Evolutionary conservation across 2,888 invertebrate genomes (phyloP).

Genomic region (Philereme vetulata): DNA sequence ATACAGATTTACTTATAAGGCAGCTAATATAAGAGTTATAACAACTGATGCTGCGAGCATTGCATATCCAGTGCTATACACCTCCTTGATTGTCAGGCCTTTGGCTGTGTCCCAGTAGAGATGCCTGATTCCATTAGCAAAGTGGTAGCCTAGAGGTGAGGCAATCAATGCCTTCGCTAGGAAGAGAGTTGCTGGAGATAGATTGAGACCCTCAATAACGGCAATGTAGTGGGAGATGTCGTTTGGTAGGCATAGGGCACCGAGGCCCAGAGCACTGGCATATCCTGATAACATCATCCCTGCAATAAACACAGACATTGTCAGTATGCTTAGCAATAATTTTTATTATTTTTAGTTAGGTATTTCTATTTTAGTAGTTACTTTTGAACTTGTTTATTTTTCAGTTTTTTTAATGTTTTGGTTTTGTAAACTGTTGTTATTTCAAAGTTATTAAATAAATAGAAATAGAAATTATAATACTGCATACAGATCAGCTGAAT

Average conservation of each 20-base stretch:
- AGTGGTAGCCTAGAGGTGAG: slow-evolving; percentile 92
- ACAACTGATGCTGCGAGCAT: slow-evolving; percentile 61
- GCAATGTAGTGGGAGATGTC: slow-evolving; percentile 85
- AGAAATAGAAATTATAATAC: no score
- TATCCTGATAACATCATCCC: slow-evolving; percentile 85
- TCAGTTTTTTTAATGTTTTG: no score
- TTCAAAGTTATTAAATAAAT: no score
- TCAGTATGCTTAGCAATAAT: background rate
- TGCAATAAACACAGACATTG: slow-evolving; percentile 46
- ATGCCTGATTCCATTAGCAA: slow-evolving; percentile 94
- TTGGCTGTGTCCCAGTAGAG: slow-evolving; percentile 92
- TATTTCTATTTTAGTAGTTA: no score
- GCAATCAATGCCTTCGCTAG: slow-evolving; percentile 89
- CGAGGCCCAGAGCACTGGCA: slow-evolving; percentile 83
- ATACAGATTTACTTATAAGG: slow-evolving; percentile 51
- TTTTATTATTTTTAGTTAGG: no score
- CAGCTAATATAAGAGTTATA: slow-evolving; percentile 62
- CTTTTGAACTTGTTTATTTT: no score
- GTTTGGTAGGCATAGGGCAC: slow-evolving; percentile 84
- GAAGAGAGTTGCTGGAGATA: slow-evolving; percentile 83
- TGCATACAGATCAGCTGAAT: no score
- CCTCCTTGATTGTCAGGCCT: slow-evolving; percentile 89
- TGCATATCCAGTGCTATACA: slow-evolving; percentile 86
- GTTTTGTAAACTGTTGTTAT: no score
- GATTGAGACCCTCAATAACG: slow-evolving; percentile 83